Conservation (phyloP, 2,113 vertebrate species). For the Alethe castanea region DNA sequence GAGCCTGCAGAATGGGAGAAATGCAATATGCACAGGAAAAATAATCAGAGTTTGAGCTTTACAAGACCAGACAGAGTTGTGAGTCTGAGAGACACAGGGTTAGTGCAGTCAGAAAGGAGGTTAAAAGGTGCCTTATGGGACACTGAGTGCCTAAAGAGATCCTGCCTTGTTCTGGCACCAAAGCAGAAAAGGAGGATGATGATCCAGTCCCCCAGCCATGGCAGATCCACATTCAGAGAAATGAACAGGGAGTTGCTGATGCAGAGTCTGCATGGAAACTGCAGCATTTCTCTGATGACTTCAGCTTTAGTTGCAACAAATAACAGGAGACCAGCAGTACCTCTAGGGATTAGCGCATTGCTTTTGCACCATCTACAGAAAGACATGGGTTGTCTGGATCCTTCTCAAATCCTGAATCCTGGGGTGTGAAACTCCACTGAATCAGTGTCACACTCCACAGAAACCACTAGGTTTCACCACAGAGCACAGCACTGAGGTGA, state of each 20-base stretch:
- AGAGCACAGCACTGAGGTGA: accelerated
- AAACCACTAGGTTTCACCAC: background rate
- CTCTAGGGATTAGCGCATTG: background rate
- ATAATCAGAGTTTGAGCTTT: background rate
- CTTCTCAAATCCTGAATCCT: background rate
- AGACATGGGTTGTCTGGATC: background rate
- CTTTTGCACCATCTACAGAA: background rate
- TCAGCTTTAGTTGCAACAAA: background rate
- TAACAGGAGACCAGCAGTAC: background rate
- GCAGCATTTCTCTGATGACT: background rate
- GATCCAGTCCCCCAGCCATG: background rate
- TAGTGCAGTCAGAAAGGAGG: background rate
- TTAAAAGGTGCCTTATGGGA: background rate
- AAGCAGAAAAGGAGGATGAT: background rate
- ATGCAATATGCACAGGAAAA: background rate
- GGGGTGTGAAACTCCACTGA: background rate
- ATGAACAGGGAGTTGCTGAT: background rate
- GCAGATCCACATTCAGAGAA: background rate
- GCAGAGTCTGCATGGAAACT: background rate
- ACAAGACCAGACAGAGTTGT: background rate
- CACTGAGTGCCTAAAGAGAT: background rate
- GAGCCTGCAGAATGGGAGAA: background rate
- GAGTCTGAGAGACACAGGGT: background rate
- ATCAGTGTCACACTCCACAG: background rate
- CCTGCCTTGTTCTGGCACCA: background rate